Percentiles rank a stretch among this genome's conserved stretches.
Evolutionary conservation across 2,888 invertebrate species (phyloP).

Genomic region (Lithophane semibrunnea): DNA sequence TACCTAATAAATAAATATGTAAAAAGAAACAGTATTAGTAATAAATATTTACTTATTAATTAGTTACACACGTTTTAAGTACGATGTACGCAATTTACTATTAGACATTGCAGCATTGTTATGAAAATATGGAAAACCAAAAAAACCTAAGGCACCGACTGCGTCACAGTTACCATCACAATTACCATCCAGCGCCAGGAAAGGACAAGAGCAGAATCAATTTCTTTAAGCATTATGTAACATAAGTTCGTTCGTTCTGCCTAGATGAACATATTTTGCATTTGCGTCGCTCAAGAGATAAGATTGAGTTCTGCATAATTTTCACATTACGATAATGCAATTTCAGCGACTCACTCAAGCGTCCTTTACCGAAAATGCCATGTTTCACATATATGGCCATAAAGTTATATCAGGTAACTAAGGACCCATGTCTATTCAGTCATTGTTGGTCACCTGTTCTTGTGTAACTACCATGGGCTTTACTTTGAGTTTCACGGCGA

Average conservation of each 20-base stretch:
- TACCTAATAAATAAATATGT: neutral
- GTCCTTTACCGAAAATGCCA: neutral
- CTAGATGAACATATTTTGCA: neutral
- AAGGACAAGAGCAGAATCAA: neutral
- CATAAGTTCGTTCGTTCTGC: neutral
- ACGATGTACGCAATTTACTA: neutral
- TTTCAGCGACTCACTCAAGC: neutral
- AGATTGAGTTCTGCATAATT: neutral
- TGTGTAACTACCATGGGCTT: slow-evolving; percentile 79
- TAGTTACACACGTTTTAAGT: neutral
- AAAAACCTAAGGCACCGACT: neutral
- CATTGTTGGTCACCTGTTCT: too few species aligned
- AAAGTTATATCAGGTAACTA: neutral
- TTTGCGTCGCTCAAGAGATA: neutral
- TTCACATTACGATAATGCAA: neutral
- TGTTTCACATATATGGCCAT: neutral
- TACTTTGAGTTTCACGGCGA: slow-evolving; percentile 91
- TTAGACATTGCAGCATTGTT: neutral
- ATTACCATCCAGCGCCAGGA: neutral
- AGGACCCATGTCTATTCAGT: neutral
- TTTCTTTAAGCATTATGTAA: neutral
- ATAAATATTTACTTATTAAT: neutral
- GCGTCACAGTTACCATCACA: neutral
- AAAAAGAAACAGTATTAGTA: neutral
- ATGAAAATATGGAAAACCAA: neutral